A percentile compares a stretch with the other conserved stretches of the same genome.
phyloP scores from a whole-genome alignment of 2,113 vertebrate species.

The Pachycephala philippinensis region DNA sequence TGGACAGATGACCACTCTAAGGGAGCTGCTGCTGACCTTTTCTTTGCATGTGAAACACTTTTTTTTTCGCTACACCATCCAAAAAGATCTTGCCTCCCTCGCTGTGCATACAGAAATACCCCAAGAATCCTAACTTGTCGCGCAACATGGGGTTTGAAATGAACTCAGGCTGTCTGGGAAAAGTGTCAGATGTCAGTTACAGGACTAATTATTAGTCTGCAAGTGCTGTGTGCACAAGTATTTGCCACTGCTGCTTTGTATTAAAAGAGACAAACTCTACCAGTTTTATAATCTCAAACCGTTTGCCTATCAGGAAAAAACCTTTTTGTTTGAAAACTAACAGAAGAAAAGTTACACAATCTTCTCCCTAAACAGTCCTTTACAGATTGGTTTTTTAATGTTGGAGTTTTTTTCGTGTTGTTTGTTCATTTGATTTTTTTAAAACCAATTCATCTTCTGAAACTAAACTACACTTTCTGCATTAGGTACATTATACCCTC shows the following conservation, averaged over 20 bases:
- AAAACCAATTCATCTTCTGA: not conserved
- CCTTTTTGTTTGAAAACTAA: not conserved
- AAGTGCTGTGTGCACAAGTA: not conserved
- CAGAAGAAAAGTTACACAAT: not conserved
- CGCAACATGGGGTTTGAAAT: not conserved
- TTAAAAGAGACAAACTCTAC: not conserved
- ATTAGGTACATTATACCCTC: not conserved
- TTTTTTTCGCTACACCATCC: not conserved
- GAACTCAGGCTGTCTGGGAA: not conserved
- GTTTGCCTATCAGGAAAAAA: not conserved
- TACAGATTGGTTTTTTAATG: not conserved
- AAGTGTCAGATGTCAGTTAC: not conserved
- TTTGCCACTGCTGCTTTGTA: not conserved
- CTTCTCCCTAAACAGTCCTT: not conserved
- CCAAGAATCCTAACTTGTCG: accelerated
- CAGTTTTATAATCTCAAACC: not conserved
- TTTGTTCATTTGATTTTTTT: not conserved
- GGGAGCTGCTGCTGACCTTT: not conserved
- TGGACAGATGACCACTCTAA: not conserved
- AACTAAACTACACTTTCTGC: not conserved
- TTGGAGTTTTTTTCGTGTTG: accelerated
- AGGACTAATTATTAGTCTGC: not conserved
- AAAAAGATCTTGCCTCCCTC: not conserved
- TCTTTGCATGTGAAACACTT: not conserved
- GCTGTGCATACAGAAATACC: not conserved